Base-by-base conservation (phyloP, 92 coral and sea anemone genomes). In the Parazoanthus darwini region DNA sequence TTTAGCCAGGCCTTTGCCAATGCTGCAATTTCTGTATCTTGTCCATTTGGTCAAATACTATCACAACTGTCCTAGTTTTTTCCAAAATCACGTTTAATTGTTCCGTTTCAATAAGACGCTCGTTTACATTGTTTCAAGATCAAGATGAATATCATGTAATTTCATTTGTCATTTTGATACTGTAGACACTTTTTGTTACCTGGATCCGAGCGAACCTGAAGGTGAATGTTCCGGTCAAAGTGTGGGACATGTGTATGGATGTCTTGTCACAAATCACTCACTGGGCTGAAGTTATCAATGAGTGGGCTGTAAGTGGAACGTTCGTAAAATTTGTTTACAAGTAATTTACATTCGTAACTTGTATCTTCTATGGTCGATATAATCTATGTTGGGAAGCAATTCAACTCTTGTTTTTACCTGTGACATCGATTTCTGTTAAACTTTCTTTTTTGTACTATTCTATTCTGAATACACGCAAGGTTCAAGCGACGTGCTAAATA, bases 131-230 rank as follows among this genome's bases (percentile, higher is more conserved):
- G 70, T 63, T 63, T 63, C 26, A 63, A 63, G 70, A 63, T 14
- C 70, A 54, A 20, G 59, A 54, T 15, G 13, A 51, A 9, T 18
- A 10, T 10, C 58, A 13, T 54, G 20, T 54, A 54, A 54, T 54
- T 18, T 6, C 20, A 29, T 42, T 54, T 42, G 0, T 74, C 14
- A 11, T 20, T 80, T 54, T 78, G 63, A 29, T 76, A 63, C 36
- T 36, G 35, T 70, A 96, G 99, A 96, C 99, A 42, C 79, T 96
- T 79, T 96, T 96, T 95, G 99, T 96, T 74, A 96, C 99, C 11
- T 96, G 99, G 99, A 96, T 96, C 59, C 95, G 99, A 74, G 99
- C 99, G 38, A 96, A 95, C 85, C 93, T 96, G 23, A 95, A 92
- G 74, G 99, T 96, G 63, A 96, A 93, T 37, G 91, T 96, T 20